A percentile compares a stretch with the other conserved stretches of the same genome.
Conservation (phyloP, 2,113 vertebrate species). For the Grallaria varia region DNA sequence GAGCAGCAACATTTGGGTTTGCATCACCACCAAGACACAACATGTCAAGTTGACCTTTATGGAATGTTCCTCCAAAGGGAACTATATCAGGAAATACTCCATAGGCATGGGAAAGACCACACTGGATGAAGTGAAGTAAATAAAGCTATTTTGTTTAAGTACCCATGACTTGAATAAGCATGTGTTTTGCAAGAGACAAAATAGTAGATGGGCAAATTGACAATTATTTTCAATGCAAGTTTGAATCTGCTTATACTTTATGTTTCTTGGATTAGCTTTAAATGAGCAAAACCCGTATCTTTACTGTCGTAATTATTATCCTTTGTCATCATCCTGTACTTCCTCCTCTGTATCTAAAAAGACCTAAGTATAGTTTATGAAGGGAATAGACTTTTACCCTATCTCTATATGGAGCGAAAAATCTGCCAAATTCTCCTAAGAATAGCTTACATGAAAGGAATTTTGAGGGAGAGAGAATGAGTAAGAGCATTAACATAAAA, state of each 20-base stretch:
- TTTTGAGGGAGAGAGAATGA: not conserved
- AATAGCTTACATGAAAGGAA: not conserved
- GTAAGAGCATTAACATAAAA: not conserved
- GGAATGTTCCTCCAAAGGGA: not conserved
- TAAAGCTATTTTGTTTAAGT: not conserved
- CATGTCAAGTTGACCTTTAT: not conserved
- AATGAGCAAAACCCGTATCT: not conserved
- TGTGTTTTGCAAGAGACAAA: not conserved
- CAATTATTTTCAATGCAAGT: not conserved
- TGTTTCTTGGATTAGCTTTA: not conserved
- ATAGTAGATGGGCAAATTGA: not conserved
- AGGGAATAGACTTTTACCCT: not conserved
- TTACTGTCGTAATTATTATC: not conserved
- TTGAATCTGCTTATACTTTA: conserved; percentile 10
- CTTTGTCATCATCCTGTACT: not conserved
- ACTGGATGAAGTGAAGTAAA: not conserved
- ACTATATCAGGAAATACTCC: not conserved
- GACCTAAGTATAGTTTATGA: not conserved
- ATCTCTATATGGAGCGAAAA: not conserved
- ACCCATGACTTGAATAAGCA: not conserved
- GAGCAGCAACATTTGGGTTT: not conserved
- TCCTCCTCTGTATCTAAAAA: not conserved
- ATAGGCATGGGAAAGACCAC: not conserved
- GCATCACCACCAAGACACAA: not conserved
- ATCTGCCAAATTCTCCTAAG: not conserved